phyloP scores from a whole-genome alignment of 1,140 invertebrate genomes.

The Laupala kohalensis region DNA sequence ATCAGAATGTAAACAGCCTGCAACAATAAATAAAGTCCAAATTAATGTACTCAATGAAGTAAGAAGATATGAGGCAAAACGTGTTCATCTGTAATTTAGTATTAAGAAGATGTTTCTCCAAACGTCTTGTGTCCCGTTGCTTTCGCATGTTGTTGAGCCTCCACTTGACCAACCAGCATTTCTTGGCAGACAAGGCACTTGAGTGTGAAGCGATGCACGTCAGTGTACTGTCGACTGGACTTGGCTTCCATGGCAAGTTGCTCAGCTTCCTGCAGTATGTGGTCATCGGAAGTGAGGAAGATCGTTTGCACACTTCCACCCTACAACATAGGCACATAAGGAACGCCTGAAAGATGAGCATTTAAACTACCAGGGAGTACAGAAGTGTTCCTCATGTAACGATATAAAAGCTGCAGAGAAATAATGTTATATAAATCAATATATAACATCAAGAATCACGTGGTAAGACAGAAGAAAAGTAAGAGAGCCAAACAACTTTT shows the following conservation, averaged over 20 bases:
- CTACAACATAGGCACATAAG: slow-evolving; percentile 37
- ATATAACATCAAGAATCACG: too few species aligned
- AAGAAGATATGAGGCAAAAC: too few species aligned
- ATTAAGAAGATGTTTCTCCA: slow-evolving; percentile 49
- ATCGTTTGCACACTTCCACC: slow-evolving; percentile 58
- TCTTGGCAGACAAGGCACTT: slow-evolving; percentile 67
- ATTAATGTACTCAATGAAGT: too few species aligned
- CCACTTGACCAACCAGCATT: slow-evolving; percentile 56
- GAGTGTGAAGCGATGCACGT: slow-evolving; percentile 73
- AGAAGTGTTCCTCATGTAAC: too few species aligned
- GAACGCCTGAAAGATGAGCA: too few species aligned
- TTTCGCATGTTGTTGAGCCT: slow-evolving; percentile 74
- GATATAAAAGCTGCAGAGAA: too few species aligned
- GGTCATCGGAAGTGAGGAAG: slow-evolving; percentile 61
- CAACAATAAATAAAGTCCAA: neutral
- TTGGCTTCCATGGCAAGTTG: slow-evolving; percentile 77
- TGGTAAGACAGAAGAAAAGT: too few species aligned
- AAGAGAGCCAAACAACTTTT: too few species aligned
- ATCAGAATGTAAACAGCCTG: neutral
- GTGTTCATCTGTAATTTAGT: too few species aligned
- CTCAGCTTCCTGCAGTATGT: slow-evolving; percentile 60
- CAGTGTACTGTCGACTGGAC: slow-evolving; percentile 75
- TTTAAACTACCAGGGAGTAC: too few species aligned
- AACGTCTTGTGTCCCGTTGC: slow-evolving; percentile 74
- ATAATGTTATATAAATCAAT: too few species aligned